These are phyloP conservation scores for Aradus depressus DNA, from an alignment of 2,888 invertebrate genomes.

Conservation along the genomic window DNA sequence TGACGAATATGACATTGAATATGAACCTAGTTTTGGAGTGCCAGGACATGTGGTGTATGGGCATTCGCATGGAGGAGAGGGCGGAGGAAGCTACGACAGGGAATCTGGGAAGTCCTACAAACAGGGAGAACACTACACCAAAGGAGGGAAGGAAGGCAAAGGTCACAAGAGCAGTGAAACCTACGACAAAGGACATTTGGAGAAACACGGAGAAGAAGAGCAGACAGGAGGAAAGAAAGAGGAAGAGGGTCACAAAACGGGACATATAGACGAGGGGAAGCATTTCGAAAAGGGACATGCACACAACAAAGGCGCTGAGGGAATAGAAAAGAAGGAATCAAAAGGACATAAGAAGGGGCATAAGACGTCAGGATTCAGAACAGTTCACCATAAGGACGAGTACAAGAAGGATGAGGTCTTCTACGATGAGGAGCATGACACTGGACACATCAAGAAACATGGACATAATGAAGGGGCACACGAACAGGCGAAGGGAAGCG, in stretches of 20 bases:
- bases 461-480: conserved; percentile 46
- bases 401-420: conserved; percentile 66
- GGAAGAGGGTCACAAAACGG: conserved; percentile 44
- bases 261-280: conserved; percentile 44
- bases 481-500: conserved; percentile 44
- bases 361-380: conserved; percentile 59
- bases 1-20: conserved; percentile 10
- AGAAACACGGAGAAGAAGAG: conserved; percentile 46
- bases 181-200: conserved; percentile 46
- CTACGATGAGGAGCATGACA: conserved; percentile 58
- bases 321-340: conserved; percentile 46
- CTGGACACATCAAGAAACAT: conserved; percentile 54
- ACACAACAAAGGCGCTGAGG: conserved; percentile 42
- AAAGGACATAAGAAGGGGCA: conserved; percentile 56
- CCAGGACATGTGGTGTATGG: neutral
- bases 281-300: conserved; percentile 46
- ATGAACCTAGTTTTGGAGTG: conserved; percentile 4
- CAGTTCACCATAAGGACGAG: conserved; percentile 63
- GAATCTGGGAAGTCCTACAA: conserved; percentile 35
- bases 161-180: conserved; percentile 42
- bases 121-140: conserved; percentile 41
- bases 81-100: conserved; percentile 27
- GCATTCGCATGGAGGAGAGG: neutral
- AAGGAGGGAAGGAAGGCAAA: conserved; percentile 45
- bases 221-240: conserved; percentile 47